Evolutionary conservation across 1,140 invertebrate species (phyloP).

Genomic region (Marisa cornuarietis): DNA sequence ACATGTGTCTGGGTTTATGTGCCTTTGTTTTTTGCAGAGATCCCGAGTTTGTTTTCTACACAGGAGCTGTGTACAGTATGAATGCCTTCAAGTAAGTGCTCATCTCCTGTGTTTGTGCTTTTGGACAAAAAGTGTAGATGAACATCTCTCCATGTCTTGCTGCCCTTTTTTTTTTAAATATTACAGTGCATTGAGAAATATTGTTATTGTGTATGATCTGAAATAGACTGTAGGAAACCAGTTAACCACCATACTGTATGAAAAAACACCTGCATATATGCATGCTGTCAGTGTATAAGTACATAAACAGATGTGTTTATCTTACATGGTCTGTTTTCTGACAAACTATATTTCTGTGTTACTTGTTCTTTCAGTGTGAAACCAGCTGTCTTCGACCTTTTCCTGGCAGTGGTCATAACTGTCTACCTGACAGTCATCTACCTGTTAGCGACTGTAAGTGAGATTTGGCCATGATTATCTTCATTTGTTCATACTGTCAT

Average conservation of each 20-base stretch:
- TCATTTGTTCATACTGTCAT: background rate
- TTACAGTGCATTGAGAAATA: background rate
- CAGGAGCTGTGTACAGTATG: constrained; percentile 79
- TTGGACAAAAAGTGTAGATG: background rate
- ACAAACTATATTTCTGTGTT: background rate
- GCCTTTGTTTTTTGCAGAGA: constrained; percentile 71
- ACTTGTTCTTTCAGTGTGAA: constrained; percentile 80
- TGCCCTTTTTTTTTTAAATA: background rate
- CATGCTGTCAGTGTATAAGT: no score
- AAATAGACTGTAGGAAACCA: no score
- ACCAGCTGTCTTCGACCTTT: constrained; percentile 95
- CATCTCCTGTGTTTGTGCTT: background rate
- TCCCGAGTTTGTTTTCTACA: constrained; percentile 93
- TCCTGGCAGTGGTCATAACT: constrained; percentile 86
- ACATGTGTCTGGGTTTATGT: constrained; percentile 1
- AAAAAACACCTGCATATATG: no score
- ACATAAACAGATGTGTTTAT: no score
- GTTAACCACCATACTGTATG: no score
- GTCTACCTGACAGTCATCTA: constrained; percentile 86
- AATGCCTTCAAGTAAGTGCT: constrained; percentile 85
- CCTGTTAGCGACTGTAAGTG: constrained; percentile 77
- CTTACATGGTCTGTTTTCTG: background rate
- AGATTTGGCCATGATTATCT: background rate
- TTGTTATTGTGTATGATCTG: no score
- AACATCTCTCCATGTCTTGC: background rate